Base-by-base conservation (phyloP, 1,140 invertebrate species). In the Cydia fagiglandana region DNA sequence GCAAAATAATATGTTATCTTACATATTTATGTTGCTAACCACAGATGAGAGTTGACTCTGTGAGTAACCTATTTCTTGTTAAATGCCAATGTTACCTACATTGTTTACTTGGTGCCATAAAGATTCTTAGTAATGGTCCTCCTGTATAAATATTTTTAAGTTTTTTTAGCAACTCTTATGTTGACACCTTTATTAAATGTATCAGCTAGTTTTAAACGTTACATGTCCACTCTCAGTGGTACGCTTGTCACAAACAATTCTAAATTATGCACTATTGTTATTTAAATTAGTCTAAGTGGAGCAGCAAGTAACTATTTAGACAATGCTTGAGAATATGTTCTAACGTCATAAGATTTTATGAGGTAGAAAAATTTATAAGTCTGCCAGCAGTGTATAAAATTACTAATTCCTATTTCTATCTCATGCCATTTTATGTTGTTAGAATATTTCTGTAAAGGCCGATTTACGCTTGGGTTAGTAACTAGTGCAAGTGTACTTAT, bases 31-130 rank as follows among this genome's bases (percentile, higher is more conserved):
- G 73, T 56, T 75, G 50, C 41, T 75, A 45, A 68, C 38, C 38
- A 66, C 38, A 68, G 66, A 75, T 74, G 75, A 70, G 74, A 73
- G 66, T 78, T 75, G 12, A 74, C 78, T 64, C 45, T 75, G 66
- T 78, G 24, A 70, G 66, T 45, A 70, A 70, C 66, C 41, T 75
- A 75, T 76, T 73, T 77, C 64, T 78, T 78, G 45, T 73, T 79
- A 76, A 75, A 53, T 78, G 76, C 34, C 66, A 70, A 70, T 70
- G 66, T 70, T 70, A 70, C 34, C 17, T 70, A 41, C 66, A 70
- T 70, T 70, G 66, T 76, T 74, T 75, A 74, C 76, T 80, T 83
- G 81, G 84, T 86, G 84, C 84, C 84, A 86, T 86, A 86, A 77
- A 78, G 75, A 73, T 70, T 77, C 73, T 80, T 79, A 74, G 68